Evolutionary conservation across 2,797 vertebrate species (phyloP).

Genomic region (Oryzias dopingdopingensis): DNA sequence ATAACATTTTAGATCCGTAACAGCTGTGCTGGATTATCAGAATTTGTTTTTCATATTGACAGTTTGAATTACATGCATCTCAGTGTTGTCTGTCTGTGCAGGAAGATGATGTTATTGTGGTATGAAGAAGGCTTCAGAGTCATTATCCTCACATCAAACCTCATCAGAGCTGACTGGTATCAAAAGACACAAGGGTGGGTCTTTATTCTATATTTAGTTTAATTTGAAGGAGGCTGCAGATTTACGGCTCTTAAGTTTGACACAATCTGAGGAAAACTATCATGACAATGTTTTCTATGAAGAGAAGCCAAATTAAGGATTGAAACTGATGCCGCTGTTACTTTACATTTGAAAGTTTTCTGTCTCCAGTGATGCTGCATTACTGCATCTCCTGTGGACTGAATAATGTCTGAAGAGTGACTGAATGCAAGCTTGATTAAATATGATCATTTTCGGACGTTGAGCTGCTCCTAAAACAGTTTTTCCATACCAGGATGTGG

Average conservation of each 20-base stretch:
- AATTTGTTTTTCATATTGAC: too few relatives aligned
- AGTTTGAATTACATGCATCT: neutral
- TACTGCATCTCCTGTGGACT: too few relatives aligned
- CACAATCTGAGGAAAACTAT: neutral
- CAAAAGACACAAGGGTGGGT: slow-evolving; percentile 97
- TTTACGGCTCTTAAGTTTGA: neutral
- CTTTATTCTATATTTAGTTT: neutral
- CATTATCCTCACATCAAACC: slow-evolving; percentile 93
- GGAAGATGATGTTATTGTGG: slow-evolving; percentile 96
- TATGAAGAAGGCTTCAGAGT: slow-evolving; percentile 96
- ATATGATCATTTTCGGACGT: neutral
- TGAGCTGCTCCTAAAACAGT: neutral
- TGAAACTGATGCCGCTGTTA: too few relatives aligned
- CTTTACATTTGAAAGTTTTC: too few relatives aligned
- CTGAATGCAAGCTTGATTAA: neutral
- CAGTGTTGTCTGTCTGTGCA: slow-evolving; percentile 46
- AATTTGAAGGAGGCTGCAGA: neutral
- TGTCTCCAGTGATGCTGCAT: too few relatives aligned
- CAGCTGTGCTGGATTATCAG: too few relatives aligned
- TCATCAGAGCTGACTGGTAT: slow-evolving; percentile 94
- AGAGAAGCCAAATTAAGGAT: too few relatives aligned
- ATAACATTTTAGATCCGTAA: too few relatives aligned
- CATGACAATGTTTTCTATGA: neutral
- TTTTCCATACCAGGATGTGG: slow-evolving; percentile 83
- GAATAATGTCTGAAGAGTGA: neutral